Evolutionary conservation across 2,113 vertebrate genomes (phyloP), one percentile per base, ranked within the genome.

Genomic region (Illadopsis cleaveri): DNA sequence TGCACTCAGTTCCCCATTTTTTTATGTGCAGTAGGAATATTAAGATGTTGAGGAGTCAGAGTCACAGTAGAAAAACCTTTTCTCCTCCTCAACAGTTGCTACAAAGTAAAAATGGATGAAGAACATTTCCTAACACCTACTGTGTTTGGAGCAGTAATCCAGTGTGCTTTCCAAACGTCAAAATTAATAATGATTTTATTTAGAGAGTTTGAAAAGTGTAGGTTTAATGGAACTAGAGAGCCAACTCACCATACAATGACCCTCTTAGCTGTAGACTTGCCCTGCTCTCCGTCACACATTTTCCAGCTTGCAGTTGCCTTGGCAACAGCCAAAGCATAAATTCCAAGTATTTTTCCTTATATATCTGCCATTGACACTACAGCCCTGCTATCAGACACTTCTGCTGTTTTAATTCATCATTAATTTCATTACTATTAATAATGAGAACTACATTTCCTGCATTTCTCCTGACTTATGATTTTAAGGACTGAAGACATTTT

Each of bases 281-380:
- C 94, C 97, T 97, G 64, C 65, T 94, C 92, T 95, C 94, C 22
- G 24, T 83, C 95, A 82, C 82, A 79, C 28, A 3, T 68, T 93
- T 98, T 97, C 90, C 75, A 87, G 93, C 60, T 94, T 93, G 86
- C 48, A 25, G 93, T 97, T 96, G 82, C 97, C 97, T 93, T 96
- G 73, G 96, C 54, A 98, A 97, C 96, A 94, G 76, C 70, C 97
- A 97, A 95, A 97, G 95, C 61, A 93, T 90, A 97, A 90, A 94
- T 92, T 96, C 93, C 86, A 90, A 96, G 71, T 97, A 90, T 95
- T 95, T 97, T 97, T 96, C 42, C 96, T 91, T 97, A 89, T 79
- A 50, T 94, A 76, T 97, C 85, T 94, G 69, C 96, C 93, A 90
- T 86, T 95, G 93, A 95, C 94, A 78, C 94, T 47, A 72, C n/a